Evolutionary conservation across 2,797 vertebrate species (phyloP).

Genomic region (Australoheros facetus): DNA sequence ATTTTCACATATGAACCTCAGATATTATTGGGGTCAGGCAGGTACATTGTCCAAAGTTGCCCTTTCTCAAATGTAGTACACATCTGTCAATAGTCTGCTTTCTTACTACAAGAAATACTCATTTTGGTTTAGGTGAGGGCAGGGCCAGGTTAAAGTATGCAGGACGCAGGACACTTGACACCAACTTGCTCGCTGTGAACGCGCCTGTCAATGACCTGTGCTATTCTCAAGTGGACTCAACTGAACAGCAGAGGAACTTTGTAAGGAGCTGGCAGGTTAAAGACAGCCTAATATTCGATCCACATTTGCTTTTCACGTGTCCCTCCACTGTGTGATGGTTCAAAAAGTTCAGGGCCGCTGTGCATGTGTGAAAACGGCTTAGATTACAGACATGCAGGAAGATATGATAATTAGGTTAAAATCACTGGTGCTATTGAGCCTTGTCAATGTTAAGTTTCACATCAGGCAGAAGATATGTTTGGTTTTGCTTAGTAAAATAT

Average conservation of each 20-base stretch:
- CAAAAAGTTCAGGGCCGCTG: not conserved
- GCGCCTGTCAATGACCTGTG: not conserved
- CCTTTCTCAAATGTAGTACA: not conserved
- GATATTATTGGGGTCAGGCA: not conserved
- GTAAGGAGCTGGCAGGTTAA: not conserved
- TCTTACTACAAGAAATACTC: not conserved
- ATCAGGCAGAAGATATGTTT: slow-evolving; percentile 40
- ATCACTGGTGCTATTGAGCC: slow-evolving; percentile 12
- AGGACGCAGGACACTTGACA: slow-evolving; percentile 6
- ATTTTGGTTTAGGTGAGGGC: not conserved
- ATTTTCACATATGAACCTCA: not conserved
- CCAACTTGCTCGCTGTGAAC: not conserved
- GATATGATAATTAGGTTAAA: slow-evolving; percentile 36
- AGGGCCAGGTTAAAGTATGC: not conserved
- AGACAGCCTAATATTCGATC: not conserved
- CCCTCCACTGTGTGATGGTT: not conserved
- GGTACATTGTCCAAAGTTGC: not conserved
- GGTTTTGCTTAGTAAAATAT: slow-evolving; percentile 40
- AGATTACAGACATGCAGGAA: slow-evolving; percentile 30
- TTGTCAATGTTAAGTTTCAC: slow-evolving; percentile 20
- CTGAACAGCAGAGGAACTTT: not conserved
- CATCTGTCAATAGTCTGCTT: not conserved
- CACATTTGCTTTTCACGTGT: not conserved
- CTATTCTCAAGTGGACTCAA: not conserved
- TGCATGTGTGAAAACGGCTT: not conserved